A percentile compares a stretch with the other conserved stretches of the same genome.
These are phyloP conservation scores for Caprella mutica DNA, from an alignment of 2,888 invertebrate genomes.

Conservation along the genomic window DNA sequence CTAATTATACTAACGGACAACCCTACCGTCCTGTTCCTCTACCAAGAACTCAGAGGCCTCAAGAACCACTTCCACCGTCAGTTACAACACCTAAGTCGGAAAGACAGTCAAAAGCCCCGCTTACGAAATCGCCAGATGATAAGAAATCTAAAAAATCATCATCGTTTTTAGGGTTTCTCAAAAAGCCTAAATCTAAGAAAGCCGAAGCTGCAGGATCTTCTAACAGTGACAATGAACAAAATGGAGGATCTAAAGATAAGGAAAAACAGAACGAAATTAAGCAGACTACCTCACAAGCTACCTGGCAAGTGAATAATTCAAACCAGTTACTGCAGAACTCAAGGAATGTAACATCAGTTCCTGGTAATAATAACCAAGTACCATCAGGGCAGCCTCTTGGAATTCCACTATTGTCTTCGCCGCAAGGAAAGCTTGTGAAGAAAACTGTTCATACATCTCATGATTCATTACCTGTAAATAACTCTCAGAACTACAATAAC, in stretches of 20 bases:
- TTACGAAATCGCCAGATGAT: background rate
- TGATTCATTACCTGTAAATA: slow-evolving; percentile 22
- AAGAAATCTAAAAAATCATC: slow-evolving; percentile 3
- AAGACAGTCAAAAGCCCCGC: background rate
- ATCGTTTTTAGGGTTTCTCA: background rate
- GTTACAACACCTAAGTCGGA: background rate
- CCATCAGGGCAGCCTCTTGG: slow-evolving; percentile 22
- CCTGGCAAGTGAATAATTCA: too few species aligned
- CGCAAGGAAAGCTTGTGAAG: slow-evolving; percentile 10
- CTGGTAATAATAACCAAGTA: background rate
- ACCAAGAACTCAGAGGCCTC: background rate
- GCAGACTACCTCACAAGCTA: too few species aligned
- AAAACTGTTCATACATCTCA: slow-evolving; percentile 31
- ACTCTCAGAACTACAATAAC: slow-evolving; percentile 11
- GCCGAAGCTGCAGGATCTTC: background rate
- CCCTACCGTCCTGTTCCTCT: background rate
- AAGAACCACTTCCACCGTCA: background rate
- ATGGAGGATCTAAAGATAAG: background rate
- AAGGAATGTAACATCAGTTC: too few species aligned
- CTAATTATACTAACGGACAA: slow-evolving; percentile 1
- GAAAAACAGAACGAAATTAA: too few species aligned
- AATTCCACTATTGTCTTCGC: slow-evolving; percentile 15
- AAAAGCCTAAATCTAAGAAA: background rate
- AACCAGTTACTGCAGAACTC: too few species aligned
- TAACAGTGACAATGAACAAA: slow-evolving; percentile 4